Base-by-base conservation (phyloP, 1,140 invertebrate species). In the Penaeus chinensis region DNA sequence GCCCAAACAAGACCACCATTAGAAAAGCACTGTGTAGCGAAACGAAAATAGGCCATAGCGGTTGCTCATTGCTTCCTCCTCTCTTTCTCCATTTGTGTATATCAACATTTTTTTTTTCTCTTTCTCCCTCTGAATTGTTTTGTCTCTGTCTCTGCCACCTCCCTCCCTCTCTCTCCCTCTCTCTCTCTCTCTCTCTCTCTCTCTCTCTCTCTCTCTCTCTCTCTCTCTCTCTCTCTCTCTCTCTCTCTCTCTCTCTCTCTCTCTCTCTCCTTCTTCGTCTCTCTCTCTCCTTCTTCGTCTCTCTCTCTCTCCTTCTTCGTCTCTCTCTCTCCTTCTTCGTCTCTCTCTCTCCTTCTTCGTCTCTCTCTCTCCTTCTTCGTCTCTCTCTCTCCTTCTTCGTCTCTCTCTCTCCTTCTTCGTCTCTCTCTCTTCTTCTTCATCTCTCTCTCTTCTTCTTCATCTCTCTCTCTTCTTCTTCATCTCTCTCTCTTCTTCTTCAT, bases 61-160 rank as follows among this genome's bases (percentile, higher is more conserved):
- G n/a, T 74, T 74, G 27, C 4, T 32, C 13, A 27, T 32, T 37
- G 13, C 71, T 4, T 32, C 27, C 42, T 27, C n/a, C 71, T 19
- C 24, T 24, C 24, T n/a, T 74, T 32, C 69, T 22, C n/a, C 32
- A 37, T 74, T 27, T 74, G 69, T 11, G 69, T 74, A 24, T 24
- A 1, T 74, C 3, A 27, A 74, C 8, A 27, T 71, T 71, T 18
- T 74, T 18, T 74, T n/a, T 74, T 19, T 74, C 69, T 74, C 69
- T 74, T n/a, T 74, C 71, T 74, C 71, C 27, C 71, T 74, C 71
- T 74, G 24, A 27, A 24, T 71, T 22, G 24, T 32, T 71, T 18
- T 71, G 10, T 71, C n/a, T 71, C 69, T 71, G 11, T 4, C 27
- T 74, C 71, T 32, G 16, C 19, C n/a, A 8, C 32, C 66, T 69